Base-by-base conservation (phyloP, 1,140 invertebrate species). In the Vanessa atalanta region DNA sequence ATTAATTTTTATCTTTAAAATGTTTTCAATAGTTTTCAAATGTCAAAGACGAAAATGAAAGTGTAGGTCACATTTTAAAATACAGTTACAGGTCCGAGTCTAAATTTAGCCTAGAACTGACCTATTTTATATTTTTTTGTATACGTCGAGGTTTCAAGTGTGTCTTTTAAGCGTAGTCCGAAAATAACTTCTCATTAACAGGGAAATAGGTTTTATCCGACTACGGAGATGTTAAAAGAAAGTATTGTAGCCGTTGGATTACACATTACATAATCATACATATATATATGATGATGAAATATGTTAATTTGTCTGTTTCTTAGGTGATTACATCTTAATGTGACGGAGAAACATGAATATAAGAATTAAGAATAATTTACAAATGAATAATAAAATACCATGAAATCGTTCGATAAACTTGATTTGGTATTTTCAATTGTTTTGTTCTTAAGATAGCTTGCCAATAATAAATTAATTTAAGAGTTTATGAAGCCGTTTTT, bases 171-270 rank as follows among this genome's bases (percentile, higher is more conserved):
- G 57, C 14, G 47, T 4, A n/a, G 7, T 20, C 70, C 48, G 47
- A 71, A 71, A 65, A 71, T 71, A 71, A 37, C 50, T 37, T 67
- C 65, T 67, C 65, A 67, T 67, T 68, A 53, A 37, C 12, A 37
- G 57, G 8, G 15, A 61, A 37, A 37, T 31, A 8, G 57, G 12
- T 51, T 15, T n/a, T 51, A 61, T 12, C 23, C 31, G 23, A n/a
- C 57, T 37, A 15, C 16, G 57, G 1, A 14, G 9, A n/a, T 15
- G 26, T 50, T n/a, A 13, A 14, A 48, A 48, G 12, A 15, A 12
- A 50, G 48, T 50, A 6, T 15, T 1, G 37, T 43, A 43, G 37
- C 8, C 37, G 9, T 43, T 31, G 37, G 3, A 6, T 6, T 43
- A 43, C 37, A 31, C 6, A 31, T 8, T 43, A 43, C 37, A 8